Conservation (phyloP, 2,797 vertebrate species). For the Emys orbicularis region DNA sequence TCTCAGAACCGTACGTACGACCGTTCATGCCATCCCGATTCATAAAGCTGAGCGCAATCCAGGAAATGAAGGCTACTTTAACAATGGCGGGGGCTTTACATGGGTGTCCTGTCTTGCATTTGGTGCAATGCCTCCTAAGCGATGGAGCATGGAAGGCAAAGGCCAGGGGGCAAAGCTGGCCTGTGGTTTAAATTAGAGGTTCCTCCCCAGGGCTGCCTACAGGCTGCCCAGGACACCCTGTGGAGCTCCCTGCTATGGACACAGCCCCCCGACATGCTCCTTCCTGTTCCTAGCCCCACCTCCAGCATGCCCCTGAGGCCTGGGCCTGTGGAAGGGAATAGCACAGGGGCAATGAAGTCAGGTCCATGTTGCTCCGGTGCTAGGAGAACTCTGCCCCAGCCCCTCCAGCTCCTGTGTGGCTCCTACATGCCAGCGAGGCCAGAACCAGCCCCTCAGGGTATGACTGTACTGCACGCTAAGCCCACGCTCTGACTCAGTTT, state of each 20-base stretch:
- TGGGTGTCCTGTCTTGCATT: neutral
- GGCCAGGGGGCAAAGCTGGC: rapidly evolving
- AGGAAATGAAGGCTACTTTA: neutral
- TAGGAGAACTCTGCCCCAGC: neutral
- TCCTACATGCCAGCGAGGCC: neutral
- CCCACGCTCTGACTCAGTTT: neutral
- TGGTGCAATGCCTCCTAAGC: neutral
- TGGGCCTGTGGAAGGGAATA: neutral
- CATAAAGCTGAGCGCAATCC: neutral
- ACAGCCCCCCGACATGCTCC: neutral
- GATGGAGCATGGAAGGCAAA: neutral
- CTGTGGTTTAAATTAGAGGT: neutral
- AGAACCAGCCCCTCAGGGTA: neutral
- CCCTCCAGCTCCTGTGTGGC: neutral
- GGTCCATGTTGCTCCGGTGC: neutral
- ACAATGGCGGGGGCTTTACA: neutral
- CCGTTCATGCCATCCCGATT: neutral
- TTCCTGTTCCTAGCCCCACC: neutral
- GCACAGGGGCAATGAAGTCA: neutral
- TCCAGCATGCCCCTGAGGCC: neutral
- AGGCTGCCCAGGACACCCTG: neutral
- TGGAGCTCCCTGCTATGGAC: neutral
- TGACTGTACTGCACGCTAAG: too few relatives aligned
- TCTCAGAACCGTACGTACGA: neutral
- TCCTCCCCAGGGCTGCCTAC: neutral